phyloP scores from a whole-genome alignment of 2,113 vertebrate genomes.

The Hydrolagus affinis region DNA sequence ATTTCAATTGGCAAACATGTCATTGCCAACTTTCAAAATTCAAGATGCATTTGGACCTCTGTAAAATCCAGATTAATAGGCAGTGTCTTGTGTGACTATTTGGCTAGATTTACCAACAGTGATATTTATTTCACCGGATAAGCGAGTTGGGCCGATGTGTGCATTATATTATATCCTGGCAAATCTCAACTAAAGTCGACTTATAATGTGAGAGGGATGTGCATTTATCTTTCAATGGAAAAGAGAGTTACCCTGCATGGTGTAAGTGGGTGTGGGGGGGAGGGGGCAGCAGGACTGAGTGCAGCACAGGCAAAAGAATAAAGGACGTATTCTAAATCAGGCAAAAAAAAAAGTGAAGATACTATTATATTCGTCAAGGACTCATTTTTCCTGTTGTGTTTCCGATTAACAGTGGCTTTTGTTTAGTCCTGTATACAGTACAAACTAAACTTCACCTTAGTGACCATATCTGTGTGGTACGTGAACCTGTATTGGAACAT shows the following conservation, averaged over 20 bases:
- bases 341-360: slow-evolving; percentile 12
- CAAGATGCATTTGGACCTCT: not conserved
- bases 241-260: not conserved
- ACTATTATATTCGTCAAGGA: not conserved
- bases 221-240: slow-evolving; percentile 25
- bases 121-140: not conserved
- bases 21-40: not conserved
- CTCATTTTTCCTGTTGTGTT: not conserved
- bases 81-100: not conserved
- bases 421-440: not conserved
- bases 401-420: not conserved
- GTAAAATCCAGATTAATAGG: not conserved
- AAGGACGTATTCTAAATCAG: slow-evolving; percentile 7
- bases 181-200: slow-evolving; percentile 1
- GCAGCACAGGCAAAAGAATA: slow-evolving; percentile 1
- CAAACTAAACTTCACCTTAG: not conserved
- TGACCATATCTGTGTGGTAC: not conserved
- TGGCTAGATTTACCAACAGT: not conserved
- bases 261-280: not conserved
- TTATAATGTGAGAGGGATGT: slow-evolving; percentile 18
- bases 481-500: not conserved
- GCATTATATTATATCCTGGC: not conserved
- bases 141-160: not conserved
- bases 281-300: not conserved
- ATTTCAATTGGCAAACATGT: not conserved